A percentile compares a stretch with the other conserved stretches of the same genome.
Evolutionary conservation across 2,888 invertebrate species (phyloP).

Genomic region (Drosophila phalerata): DNA sequence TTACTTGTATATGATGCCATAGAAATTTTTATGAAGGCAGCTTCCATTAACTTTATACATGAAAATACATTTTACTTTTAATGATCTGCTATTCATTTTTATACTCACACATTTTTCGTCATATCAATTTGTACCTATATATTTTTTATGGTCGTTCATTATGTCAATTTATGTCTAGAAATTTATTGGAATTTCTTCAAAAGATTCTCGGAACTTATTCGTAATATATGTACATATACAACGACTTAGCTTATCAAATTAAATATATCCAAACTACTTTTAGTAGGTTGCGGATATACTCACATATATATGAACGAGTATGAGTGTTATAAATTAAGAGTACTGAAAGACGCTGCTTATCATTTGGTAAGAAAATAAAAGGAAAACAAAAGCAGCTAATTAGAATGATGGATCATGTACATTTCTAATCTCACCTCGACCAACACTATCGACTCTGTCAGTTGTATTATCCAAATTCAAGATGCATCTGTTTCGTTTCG

Average conservation of each 20-base stretch:
- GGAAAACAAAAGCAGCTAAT: conserved; percentile 36
- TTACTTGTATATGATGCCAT: background rate
- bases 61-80: background rate
- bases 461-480: background rate
- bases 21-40: background rate
- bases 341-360: conserved; percentile 22
- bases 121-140: conserved; percentile 26
- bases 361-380: background rate
- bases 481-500: conserved; percentile 26
- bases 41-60: background rate
- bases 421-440: conserved; percentile 12
- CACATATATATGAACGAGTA: background rate
- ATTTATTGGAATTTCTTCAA: conserved; percentile 22
- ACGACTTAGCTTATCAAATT: conserved; percentile 21
- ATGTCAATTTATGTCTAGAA: conserved; percentile 18
- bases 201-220: background rate
- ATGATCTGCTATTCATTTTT: conserved; percentile 20
- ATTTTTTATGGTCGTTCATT: conserved; percentile 21
- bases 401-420: conserved; percentile 34
- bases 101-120: conserved; percentile 15
- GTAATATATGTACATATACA: conserved; percentile 1
- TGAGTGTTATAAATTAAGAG: conserved; percentile 28
- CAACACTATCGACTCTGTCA: background rate
- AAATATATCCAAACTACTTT: conserved; percentile 22
- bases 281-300: conserved; percentile 9